phyloP scores from a whole-genome alignment of 2,888 invertebrate genomes.

The Petrolisthes manimaculis region DNA sequence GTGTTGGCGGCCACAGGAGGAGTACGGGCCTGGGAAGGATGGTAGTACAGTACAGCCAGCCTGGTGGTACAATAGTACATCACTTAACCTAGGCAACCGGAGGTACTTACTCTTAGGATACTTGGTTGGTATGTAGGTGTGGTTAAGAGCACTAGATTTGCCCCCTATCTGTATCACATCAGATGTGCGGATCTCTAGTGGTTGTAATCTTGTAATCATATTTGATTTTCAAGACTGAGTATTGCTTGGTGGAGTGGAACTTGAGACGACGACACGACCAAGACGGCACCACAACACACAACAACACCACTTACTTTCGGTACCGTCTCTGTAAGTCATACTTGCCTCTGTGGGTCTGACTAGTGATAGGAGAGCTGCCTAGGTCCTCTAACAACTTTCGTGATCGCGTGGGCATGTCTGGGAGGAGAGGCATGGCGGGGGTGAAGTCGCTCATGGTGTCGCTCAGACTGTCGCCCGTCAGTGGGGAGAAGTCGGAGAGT shows the following conservation, averaged over 20 bases:
- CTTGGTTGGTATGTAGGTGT: constrained; percentile 25
- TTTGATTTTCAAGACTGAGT: constrained; percentile 37
- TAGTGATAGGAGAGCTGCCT: constrained; percentile 70
- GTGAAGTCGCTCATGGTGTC: constrained; percentile 70
- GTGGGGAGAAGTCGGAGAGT: constrained; percentile 71
- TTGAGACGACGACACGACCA: constrained; percentile 51
- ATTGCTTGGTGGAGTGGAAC: constrained; percentile 43
- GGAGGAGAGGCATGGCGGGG: constrained; percentile 75
- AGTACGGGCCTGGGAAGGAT: constrained; percentile 41
- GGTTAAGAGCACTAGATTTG: constrained; percentile 54
- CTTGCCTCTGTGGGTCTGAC: constrained; percentile 70
- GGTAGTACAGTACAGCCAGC: constrained; percentile 29
- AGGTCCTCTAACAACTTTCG: constrained; percentile 73
- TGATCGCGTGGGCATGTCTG: constrained; percentile 74
- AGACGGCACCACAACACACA: constrained; percentile 59
- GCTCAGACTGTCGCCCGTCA: constrained; percentile 69
- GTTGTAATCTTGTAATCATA: constrained; percentile 35
- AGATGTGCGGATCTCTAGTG: constrained; percentile 43
- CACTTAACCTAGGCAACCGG: constrained; percentile 46
- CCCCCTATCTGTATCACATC: constrained; percentile 52
- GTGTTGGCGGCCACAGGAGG: not conserved
- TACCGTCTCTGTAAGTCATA: constrained; percentile 67
- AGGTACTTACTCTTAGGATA: constrained; percentile 48
- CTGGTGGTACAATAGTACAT: constrained; percentile 11
- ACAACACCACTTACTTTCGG: constrained; percentile 64